Conservation (phyloP, 2,113 vertebrate genomes). For the Glaucidium brasilianum region DNA sequence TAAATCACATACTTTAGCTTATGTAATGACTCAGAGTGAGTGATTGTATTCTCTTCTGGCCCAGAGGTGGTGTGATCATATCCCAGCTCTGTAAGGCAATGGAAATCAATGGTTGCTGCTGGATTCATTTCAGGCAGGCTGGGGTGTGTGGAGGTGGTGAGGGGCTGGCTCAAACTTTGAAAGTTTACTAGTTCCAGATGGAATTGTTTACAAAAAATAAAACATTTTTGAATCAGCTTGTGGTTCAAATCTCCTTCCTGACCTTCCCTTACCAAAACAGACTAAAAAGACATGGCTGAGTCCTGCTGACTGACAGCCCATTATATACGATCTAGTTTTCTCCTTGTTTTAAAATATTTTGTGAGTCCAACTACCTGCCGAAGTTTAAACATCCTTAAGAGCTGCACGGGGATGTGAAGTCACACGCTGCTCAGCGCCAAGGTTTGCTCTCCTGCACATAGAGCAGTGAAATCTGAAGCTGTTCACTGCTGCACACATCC, state of each 20-base stretch:
- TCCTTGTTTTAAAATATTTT: conserved; percentile 38
- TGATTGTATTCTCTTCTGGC: conserved; percentile 70
- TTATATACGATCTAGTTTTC: neutral
- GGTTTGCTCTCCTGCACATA: conserved; percentile 46
- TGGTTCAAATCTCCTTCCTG: conserved; percentile 34
- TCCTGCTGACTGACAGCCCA: neutral
- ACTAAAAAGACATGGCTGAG: conserved; percentile 12
- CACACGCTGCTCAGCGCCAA: conserved; percentile 24
- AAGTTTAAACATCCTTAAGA: conserved; percentile 37
- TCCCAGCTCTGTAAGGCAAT: conserved; percentile 53
- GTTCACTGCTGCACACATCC: neutral
- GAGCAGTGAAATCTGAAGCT: conserved; percentile 56
- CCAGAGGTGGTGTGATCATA: conserved; percentile 60
- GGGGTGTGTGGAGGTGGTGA: conserved; percentile 40
- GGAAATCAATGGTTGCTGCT: conserved; percentile 61
- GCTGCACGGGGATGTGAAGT: conserved; percentile 21
- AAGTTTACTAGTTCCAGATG: conserved; percentile 68
- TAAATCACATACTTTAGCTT: conserved; percentile 70
- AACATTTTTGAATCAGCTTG: conserved; percentile 60
- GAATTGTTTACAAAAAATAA: conserved; percentile 74
- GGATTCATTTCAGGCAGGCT: conserved; percentile 57
- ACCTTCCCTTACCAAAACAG: conserved; percentile 44
- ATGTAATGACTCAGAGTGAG: conserved; percentile 75
- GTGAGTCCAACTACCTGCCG: conserved; percentile 31
- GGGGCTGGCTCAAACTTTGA: neutral